Conservation (phyloP, 2,797 vertebrate species). For the Gadopsis bispinosus region DNA sequence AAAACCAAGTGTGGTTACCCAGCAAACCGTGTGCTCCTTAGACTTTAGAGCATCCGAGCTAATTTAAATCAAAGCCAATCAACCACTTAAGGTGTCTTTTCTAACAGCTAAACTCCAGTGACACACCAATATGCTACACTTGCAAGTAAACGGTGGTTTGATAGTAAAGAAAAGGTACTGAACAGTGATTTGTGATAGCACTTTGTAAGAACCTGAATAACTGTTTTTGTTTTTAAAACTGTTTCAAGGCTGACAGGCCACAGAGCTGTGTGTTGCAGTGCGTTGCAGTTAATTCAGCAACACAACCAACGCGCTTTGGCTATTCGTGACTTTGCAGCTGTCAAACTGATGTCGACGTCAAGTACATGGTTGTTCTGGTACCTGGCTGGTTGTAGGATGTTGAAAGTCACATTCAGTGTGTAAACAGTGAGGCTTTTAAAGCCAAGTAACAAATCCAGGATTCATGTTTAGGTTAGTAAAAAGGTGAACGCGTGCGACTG, state of each 20-base stretch:
- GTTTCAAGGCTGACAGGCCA: conserved; percentile 50
- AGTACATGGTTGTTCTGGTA: conserved; percentile 38
- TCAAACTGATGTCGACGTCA: conserved; percentile 10
- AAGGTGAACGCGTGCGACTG: conserved; percentile 16
- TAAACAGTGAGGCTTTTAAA: conserved; percentile 52
- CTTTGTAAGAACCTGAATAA: conserved; percentile 68
- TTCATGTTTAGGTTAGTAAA: conserved; percentile 4
- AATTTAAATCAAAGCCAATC: conserved; percentile 48
- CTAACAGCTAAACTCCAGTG: conserved; percentile 23
- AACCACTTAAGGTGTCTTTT: conserved; percentile 35
- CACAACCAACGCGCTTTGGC: conserved; percentile 53
- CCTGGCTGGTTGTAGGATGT: conserved; percentile 35
- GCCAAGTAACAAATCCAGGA: conserved; percentile 10
- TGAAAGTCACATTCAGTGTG: conserved; percentile 59
- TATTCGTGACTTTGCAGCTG: conserved; percentile 42
- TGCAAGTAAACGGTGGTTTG: conserved; percentile 22
- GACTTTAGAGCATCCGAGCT: conserved; percentile 19
- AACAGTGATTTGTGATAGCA: conserved; percentile 59
- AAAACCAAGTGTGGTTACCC: conserved; percentile 27
- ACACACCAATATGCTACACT: conserved; percentile 50
- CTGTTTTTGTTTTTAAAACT: conserved; percentile 7
- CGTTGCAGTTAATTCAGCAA: conserved; percentile 63
- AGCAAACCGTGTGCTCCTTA: conserved; percentile 34
- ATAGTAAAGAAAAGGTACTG: conserved; percentile 23
- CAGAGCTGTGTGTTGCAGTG: conserved; percentile 49